Conservation (phyloP, 2,888 invertebrate species). For the Apamea anceps region DNA sequence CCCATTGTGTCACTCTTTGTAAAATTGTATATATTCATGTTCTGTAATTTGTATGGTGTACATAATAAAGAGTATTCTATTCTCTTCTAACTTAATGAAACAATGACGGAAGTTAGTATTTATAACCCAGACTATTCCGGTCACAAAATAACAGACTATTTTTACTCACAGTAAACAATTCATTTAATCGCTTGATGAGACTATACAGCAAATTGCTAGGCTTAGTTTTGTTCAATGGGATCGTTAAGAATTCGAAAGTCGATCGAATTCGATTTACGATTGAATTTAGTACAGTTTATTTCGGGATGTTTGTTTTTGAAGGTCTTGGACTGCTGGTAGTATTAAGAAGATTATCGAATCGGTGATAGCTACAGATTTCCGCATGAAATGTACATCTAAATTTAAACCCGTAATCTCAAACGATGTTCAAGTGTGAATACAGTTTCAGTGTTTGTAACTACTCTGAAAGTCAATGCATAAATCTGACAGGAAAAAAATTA, state of each 20-base stretch:
- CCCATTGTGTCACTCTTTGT: too few species aligned
- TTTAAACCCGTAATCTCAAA: not conserved
- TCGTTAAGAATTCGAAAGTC: constrained; percentile 22
- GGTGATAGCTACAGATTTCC: not conserved
- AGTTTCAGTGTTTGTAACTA: not conserved
- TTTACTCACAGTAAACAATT: constrained; percentile 25
- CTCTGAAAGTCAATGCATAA: not conserved
- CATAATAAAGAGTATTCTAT: too few species aligned
- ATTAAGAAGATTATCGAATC: not conserved
- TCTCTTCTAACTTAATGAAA: not conserved
- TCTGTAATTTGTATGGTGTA: too few species aligned
- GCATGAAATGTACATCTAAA: not conserved
- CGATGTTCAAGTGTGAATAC: not conserved
- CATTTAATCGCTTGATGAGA: constrained; percentile 4
- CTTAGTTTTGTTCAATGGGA: constrained; percentile 8
- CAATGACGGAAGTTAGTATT: not conserved
- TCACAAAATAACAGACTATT: constrained; percentile 24
- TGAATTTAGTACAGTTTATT: constrained; percentile 32
- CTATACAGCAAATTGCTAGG: constrained; percentile 13
- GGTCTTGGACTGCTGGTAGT: constrained; percentile 4
- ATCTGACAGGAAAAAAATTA: not conserved
- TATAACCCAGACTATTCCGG: not conserved
- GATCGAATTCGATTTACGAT: constrained; percentile 36
- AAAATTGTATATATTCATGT: too few species aligned
- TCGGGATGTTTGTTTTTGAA: constrained; percentile 19